Conservation (phyloP, 2,888 invertebrate species). For the Meghimatium bilineatum region DNA sequence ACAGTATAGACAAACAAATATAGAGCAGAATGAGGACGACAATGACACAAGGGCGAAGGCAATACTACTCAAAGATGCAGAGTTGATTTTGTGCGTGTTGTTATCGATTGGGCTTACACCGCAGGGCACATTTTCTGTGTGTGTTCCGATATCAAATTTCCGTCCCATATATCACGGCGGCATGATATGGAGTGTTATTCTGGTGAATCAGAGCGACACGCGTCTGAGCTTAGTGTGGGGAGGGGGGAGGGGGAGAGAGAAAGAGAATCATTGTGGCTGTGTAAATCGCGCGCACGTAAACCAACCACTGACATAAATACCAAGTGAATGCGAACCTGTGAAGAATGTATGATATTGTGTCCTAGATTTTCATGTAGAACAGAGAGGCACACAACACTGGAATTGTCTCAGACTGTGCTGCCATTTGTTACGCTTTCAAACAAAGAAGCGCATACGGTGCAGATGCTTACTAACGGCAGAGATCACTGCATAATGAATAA, state of each 20-base stretch:
- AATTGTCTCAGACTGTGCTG: no score
- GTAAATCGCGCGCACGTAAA: not conserved
- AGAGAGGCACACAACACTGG: no score
- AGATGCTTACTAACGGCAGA: no score
- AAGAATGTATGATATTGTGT: no score
- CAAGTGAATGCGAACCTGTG: no score
- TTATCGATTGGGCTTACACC: slow-evolving; percentile 2
- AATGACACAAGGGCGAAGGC: not conserved
- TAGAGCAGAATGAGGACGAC: not conserved
- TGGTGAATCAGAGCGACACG: slow-evolving; percentile 19
- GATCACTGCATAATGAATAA: no score
- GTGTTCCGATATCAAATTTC: slow-evolving; percentile 27
- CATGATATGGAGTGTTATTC: slow-evolving; percentile 27
- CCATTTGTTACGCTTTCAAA: no score
- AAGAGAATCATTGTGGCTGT: not conserved
- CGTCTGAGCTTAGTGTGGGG: not conserved
- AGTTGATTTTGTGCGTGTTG: slow-evolving; percentile 11
- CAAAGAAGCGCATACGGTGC: no score
- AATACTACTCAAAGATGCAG: not conserved
- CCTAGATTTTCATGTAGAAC: no score
- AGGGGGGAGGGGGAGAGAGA: not conserved
- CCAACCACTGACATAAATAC: not conserved
- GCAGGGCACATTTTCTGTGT: not conserved
- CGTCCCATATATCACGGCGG: slow-evolving; percentile 23
- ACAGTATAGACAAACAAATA: not conserved